Percentiles rank a stretch among this genome's conserved stretches.
phyloP scores from a whole-genome alignment of 2,113 vertebrate genomes.

The Campylomormyrus tamandua region DNA sequence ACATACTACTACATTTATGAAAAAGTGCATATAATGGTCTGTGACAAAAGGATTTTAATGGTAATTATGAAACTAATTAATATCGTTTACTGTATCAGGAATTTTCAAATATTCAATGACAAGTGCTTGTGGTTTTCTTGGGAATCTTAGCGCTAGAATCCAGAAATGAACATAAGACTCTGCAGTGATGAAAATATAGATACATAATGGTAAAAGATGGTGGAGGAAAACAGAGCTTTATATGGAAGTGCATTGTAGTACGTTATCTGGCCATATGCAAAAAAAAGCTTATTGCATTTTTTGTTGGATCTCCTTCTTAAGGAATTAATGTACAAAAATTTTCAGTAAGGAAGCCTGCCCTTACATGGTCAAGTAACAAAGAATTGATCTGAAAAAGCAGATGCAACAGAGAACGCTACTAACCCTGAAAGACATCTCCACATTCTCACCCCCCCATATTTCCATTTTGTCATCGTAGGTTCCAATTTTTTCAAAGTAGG shows the following conservation, averaged over 20 bases:
- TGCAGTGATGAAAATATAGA: background rate
- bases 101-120: background rate
- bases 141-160: background rate
- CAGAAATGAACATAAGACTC: background rate
- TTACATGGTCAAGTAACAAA: constrained; percentile 7
- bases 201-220: background rate
- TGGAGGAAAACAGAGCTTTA: background rate
- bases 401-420: constrained; percentile 33
- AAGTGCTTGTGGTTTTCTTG: background rate
- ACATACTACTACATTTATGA: background rate
- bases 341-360: background rate
- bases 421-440: constrained; percentile 98
- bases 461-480: constrained; percentile 97
- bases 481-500: constrained; percentile 90
- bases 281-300: background rate
- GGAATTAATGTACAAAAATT: background rate
- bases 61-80: background rate
- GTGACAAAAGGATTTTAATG: background rate
- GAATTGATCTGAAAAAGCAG: constrained; percentile 1
- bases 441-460: constrained; percentile 98
- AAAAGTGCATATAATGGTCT: background rate
- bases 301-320: background rate
- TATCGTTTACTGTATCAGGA: background rate
- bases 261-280: background rate
- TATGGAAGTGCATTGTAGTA: background rate